phyloP scores from a whole-genome alignment of 1,140 invertebrate genomes.

The Gonioctena quinquepunctata region DNA sequence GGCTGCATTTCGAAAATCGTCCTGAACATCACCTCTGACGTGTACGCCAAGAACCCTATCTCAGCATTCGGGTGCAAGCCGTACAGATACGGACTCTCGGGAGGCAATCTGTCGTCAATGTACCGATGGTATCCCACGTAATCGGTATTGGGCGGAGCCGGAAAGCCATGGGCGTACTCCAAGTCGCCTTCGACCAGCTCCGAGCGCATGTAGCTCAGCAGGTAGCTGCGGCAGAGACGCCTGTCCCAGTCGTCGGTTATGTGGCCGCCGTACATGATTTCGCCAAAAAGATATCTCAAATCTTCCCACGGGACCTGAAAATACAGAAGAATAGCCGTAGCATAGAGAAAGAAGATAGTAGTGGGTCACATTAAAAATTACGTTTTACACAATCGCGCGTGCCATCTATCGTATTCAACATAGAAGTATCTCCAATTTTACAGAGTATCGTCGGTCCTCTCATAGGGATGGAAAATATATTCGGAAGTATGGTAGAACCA shows the following conservation, averaged over 20 bases:
- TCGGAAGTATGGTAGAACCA: no score
- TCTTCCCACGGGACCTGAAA: constrained; percentile 85
- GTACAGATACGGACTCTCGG: constrained; percentile 88
- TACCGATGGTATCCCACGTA: constrained; percentile 87
- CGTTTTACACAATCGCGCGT: no score
- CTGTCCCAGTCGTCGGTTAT: constrained; percentile 97
- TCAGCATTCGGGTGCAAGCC: constrained; percentile 94
- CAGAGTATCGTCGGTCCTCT: no score
- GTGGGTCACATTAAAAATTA: no score
- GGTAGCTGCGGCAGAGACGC: constrained; percentile 82
- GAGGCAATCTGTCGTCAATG: constrained; percentile 84
- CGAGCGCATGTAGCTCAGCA: constrained; percentile 85
- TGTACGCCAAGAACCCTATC: constrained; percentile 89
- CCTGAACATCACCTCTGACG: constrained; percentile 84
- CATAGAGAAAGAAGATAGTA: no score
- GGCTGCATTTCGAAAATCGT: constrained; percentile 93
- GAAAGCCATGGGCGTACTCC: constrained; percentile 66
- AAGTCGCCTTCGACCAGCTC: constrained; percentile 82
- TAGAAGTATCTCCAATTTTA: no score
- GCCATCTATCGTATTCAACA: no score
- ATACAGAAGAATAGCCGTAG: no score
- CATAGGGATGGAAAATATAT: no score
- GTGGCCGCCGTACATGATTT: constrained; percentile 97
- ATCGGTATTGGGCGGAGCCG: constrained; percentile 83
- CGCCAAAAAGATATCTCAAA: constrained; percentile 89